Percentiles rank a stretch among this genome's conserved stretches.
Conservation (phyloP, 2,113 vertebrate species). For the Charina bottae region DNA sequence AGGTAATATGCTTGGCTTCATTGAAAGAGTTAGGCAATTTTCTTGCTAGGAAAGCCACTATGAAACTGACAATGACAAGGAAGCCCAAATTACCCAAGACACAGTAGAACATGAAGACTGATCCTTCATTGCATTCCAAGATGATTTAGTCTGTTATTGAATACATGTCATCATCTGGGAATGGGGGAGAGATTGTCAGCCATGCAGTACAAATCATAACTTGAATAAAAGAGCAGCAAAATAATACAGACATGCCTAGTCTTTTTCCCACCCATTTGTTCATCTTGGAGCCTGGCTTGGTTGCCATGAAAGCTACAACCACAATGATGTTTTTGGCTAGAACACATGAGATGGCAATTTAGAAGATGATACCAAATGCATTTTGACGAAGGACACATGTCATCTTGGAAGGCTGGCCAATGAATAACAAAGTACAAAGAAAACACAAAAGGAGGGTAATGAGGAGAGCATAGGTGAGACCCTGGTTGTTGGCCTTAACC, state of each 20-base stretch:
- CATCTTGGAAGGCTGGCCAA: background rate
- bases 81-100: background rate
- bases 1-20: slow-evolving; percentile 8
- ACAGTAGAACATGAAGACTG: background rate
- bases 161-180: background rate
- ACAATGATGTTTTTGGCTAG: background rate
- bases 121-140: background rate
- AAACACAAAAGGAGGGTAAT: background rate
- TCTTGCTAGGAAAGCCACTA: background rate
- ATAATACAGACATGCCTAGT: background rate
- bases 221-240: background rate
- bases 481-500: background rate
- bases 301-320: background rate
- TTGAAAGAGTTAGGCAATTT: background rate
- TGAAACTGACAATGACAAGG: too few species aligned
- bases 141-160: background rate
- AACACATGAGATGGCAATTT: background rate
- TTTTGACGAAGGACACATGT: background rate
- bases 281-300: background rate
- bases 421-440: background rate
- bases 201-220: background rate
- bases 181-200: background rate
- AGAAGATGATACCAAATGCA: background rate
- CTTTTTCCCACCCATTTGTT: background rate
- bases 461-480: background rate